Base-by-base conservation (phyloP, 2,888 invertebrate species). In the Habroteleia sp. region DNA sequence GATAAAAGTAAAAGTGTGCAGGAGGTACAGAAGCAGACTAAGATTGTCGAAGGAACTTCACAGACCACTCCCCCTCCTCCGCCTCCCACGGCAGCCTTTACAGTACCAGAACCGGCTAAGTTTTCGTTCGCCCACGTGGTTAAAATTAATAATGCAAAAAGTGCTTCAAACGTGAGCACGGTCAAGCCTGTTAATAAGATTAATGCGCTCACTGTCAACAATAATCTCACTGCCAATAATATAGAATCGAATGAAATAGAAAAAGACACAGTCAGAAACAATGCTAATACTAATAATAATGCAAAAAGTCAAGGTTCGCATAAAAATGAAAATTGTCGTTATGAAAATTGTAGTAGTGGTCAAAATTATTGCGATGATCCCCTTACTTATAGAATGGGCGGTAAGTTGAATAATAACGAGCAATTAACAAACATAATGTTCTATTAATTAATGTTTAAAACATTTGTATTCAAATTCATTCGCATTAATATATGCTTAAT, bases 331-430 rank as follows among this genome's bases (percentile, higher is more conserved):
- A n/a, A n/a, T n/a, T n/a, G n/a, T n/a, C n/a, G n/a, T n/a, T n/a
- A n/a, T n/a, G n/a, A n/a, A n/a, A 20, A 20, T 20, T 20, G 3
- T 20, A 2, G 20, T 4, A 20, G 2, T 20, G 20, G 2, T 20
- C 20, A 20, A 3, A 20, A 20, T 20, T 35, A 20, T 25, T 16
- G 7, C 7, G 7, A 25, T 80, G 93, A 94, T 88, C 94, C 94
- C 1, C 91, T 92, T 80, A 92, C 92, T 0, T 92, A 92, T 81
- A 90, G 93, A 82, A 92, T 93, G 91, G 94, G 93, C 88, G 93
- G 94, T 94, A 88, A 90, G 20, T 42, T 46, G 3, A 35, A 6
- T 58, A n/a, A n/a, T n/a, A n/a, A n/a, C n/a, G n/a, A n/a, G n/a
- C n/a, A n/a, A n/a, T n/a, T n/a, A n/a, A n/a, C n/a, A n/a, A n/a